A percentile compares a stretch with the other conserved stretches of the same genome.
These are phyloP conservation scores for Progne subis DNA, from an alignment of 2,113 vertebrate genomes.

Conservation along the genomic window DNA sequence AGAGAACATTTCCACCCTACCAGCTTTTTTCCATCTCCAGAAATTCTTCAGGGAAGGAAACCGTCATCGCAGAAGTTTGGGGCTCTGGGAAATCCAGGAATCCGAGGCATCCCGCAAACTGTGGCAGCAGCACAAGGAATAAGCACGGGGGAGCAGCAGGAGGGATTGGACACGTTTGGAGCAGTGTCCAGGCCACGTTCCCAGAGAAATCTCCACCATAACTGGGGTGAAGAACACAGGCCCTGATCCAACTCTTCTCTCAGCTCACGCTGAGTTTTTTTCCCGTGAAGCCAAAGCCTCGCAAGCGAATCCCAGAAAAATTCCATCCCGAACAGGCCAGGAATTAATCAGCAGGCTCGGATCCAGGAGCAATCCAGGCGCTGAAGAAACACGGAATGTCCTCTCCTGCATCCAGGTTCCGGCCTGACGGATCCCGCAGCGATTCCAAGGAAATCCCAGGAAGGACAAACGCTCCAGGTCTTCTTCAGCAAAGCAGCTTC, in stretches of 20 bases:
- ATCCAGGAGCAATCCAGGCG: neutral
- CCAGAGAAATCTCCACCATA: neutral
- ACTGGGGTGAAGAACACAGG: neutral
- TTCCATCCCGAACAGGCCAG: fast-evolving
- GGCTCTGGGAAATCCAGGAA: neutral
- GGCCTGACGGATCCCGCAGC: neutral
- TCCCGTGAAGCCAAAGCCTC: fast-evolving
- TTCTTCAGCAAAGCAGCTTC: neutral
- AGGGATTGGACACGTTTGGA: fast-evolving
- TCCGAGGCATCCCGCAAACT: fast-evolving
- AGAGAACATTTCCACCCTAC: neutral
- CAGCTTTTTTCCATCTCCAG: neutral
- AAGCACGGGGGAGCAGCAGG: neutral
- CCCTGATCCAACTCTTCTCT: neutral
- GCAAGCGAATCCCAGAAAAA: neutral
- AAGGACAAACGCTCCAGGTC: neutral
- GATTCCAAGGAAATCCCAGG: neutral
- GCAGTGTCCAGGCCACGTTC: neutral
- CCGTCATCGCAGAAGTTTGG: fast-evolving
- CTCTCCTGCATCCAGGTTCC: neutral
- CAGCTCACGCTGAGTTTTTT: neutral
- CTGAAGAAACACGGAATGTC: fast-evolving
- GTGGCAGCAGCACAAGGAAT: neutral
- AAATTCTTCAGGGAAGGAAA: neutral
- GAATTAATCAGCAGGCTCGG: neutral